Percentiles rank a stretch among this genome's conserved stretches.
These are phyloP conservation scores for Perognathus longimembris DNA, from an alignment of 2,113 vertebrate species.

Conservation along the genomic window DNA sequence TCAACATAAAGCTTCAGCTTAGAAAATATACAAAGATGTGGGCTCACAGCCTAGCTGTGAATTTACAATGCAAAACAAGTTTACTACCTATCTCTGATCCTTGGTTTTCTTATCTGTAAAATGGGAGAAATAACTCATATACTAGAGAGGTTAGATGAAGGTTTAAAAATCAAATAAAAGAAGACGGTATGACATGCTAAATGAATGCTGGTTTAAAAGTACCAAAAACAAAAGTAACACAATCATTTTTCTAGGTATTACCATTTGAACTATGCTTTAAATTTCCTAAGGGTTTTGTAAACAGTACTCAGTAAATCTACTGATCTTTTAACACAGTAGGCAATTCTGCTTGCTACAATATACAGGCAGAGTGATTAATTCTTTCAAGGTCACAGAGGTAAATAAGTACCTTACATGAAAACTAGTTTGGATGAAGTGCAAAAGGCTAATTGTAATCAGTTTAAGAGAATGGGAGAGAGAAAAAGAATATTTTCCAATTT, in stretches of 20 bases:
- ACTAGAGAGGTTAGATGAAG: neutral
- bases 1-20: conserved; percentile 35
- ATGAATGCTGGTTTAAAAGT: conserved; percentile 21
- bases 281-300: conserved; percentile 29
- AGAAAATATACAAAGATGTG: neutral
- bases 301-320: neutral
- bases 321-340: neutral
- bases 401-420: neutral
- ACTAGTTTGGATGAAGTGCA: neutral
- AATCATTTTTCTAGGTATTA: conserved; percentile 46
- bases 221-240: conserved; percentile 1
- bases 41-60: neutral
- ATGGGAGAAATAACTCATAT: neutral
- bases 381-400: neutral
- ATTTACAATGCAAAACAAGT: neutral
- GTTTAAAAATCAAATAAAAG: conserved; percentile 44
- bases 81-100: neutral
- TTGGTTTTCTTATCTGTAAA: neutral
- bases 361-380: neutral
- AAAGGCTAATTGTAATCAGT: neutral
- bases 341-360: neutral
- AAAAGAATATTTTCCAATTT: neutral
- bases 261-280: neutral
- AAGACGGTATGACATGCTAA: conserved; percentile 14
- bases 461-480: neutral